Evolutionary conservation across 2,797 vertebrate genomes (phyloP), one percentile per base, ranked within the genome.

Genomic region (Sebastes variabilis): DNA sequence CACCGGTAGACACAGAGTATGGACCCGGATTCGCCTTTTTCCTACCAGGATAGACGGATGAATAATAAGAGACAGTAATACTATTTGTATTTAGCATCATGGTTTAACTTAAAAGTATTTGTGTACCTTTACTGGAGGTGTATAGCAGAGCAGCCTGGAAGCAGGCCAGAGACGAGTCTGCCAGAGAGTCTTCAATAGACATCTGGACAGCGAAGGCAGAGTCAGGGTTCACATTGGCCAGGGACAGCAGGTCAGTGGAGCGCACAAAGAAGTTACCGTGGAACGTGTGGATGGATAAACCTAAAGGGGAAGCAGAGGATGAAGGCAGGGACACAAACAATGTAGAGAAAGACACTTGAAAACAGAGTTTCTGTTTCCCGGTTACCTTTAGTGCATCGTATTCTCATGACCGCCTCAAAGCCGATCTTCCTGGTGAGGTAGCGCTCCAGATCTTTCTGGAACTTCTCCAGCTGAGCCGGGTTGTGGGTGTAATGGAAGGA

Each of bases 191-290:
- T 24, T 99, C 98, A 3, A 99, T 97, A 0, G 97, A 98, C 96
- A 99, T 96, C 90, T 99, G 99, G 36, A 99, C 99, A 16, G 98
- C 97, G 82, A 97, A 99, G 85, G 97, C 97, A 42, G 98, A 97
- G 92, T 99, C 99, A 2, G 98, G 98, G 93, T 98, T 99, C 88
- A 99, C 96, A 62, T 99, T 99, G 74, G 98, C 98, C 80, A 99
- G 96, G 49, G 99, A 99, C 75, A 99, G 93, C 86, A 99, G 93
- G 91, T 99, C 98, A 42, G 98, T 99, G 82, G 98, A 99, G 81
- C 99, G 97, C 72, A 99, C 99, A 73, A 99, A 99, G 94, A 99
- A 99, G 94, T 99, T 99, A 4, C 99, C 99, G 7, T 99, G 98
- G 75, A 99, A 99, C 22, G 98, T 99, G 70, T 99, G 99, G 96